Conservation (phyloP, 1,140 invertebrate species). For the Chlorops oryzae region DNA sequence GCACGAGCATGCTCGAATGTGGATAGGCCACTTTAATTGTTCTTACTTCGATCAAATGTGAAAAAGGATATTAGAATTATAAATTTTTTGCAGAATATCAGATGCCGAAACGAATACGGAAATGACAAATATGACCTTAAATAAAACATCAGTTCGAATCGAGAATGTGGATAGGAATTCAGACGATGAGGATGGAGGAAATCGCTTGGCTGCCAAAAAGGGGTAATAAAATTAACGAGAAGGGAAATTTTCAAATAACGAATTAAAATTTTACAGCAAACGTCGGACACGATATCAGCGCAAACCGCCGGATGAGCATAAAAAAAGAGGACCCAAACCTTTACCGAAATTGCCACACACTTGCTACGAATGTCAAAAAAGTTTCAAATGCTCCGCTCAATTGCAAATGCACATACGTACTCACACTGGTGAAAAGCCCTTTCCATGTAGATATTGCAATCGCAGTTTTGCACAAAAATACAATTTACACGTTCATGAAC, state of each 20-base stretch:
- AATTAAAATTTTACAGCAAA: conserved; percentile 16
- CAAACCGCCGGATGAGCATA: conserved; percentile 53
- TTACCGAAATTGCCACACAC: conserved; percentile 53
- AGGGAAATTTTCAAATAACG: not conserved
- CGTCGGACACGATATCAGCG: conserved; percentile 50
- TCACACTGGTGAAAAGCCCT: conserved; percentile 60
- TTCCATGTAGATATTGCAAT: conserved; percentile 67
- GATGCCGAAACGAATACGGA: conserved; percentile 45
- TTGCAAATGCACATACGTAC: conserved; percentile 55
- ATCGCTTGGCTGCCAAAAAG: no score
- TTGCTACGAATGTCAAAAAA: conserved; percentile 55
- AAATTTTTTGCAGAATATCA: conserved; percentile 13
- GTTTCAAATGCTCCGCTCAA: conserved; percentile 56
- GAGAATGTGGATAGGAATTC: conserved; percentile 32
- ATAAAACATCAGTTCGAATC: conserved; percentile 14
- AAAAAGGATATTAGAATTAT: not conserved
- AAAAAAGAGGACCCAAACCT: conserved; percentile 55
- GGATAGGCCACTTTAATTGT: no score
- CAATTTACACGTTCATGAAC: conserved; percentile 77
- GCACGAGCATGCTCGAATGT: no score
- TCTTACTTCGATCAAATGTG: no score
- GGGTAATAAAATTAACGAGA: no score
- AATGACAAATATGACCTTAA: conserved; percentile 9
- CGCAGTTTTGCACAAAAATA: conserved; percentile 77
- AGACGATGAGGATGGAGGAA: conserved; percentile 4